Base-by-base conservation (phyloP, 2,888 invertebrate genomes). In the Drosophila borealis region DNA sequence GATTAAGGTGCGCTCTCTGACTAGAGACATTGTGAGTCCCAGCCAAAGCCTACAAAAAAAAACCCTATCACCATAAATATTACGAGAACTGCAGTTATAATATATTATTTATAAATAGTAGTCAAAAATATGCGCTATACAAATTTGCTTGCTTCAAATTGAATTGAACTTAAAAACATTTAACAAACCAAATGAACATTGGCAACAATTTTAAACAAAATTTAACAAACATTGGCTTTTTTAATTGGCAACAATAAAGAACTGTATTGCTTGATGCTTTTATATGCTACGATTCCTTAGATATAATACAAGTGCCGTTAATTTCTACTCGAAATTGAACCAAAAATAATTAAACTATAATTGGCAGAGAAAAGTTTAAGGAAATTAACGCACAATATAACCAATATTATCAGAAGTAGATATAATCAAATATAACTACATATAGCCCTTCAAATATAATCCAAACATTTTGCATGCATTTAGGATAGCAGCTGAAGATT, bases 11-110 rank as follows among this genome's bases (percentile, higher is more conserved):
- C 81, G 83, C 89, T 84, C 83, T 89, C 87, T 89, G 89, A 80
- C 89, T 83, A 89, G 78, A 90, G 89, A 91, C 90, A 90, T 77
- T 89, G 90, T 90, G 90, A 90, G 90, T 90, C 70, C 66, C 64
- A 49, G 49, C 56, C 70, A 62, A 75, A 53, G 54, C 45, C 63
- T 50, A 42, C 36, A 53, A 65, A 57, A 45, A 39, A 37, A 53
- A 39, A 39, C 29, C 29, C 50, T 51, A 66, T 34, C 49, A 41
- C 60, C 10, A 49, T 48, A 42, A 21, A 39, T 48, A 36, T 33
- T 53, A 46, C 65, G 49, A 56, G 1, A 57, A 53, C 33, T 37
- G 39, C 50, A 60, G 72, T 14, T 41, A 14, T 37, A 34, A 62
- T 33, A 37, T 75, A 64, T 70, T 51, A 17, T 25, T 8, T 25